Conservation (phyloP, 1,140 invertebrate species). For the Pogonomyrmex californicus region DNA sequence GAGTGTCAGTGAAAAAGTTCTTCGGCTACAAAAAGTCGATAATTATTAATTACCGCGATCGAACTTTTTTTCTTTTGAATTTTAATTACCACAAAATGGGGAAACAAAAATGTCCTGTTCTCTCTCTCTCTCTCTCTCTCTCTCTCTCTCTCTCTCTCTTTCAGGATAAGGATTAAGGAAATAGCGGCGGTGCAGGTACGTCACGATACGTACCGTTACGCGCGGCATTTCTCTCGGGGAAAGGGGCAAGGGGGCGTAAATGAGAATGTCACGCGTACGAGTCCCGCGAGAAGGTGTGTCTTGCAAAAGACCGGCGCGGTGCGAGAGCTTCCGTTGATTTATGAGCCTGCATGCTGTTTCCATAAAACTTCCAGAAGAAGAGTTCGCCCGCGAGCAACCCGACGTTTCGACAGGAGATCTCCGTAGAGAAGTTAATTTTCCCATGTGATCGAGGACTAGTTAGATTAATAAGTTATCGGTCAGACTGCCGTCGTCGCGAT, state of each 20-base stretch:
- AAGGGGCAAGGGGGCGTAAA: neutral
- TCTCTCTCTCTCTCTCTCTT: slow-evolving; percentile 17
- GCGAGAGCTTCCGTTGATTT: slow-evolving; percentile 37
- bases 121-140: neutral
- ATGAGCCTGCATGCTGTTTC: slow-evolving; percentile 19
- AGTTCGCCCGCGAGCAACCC: neutral
- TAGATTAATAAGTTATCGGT: slow-evolving; percentile 13
- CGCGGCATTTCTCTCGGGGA: slow-evolving; percentile 15
- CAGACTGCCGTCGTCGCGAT: neutral
- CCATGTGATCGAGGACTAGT: neutral
- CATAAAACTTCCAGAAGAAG: neutral
- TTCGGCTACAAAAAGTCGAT: neutral
- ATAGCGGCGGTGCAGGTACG: slow-evolving; percentile 18
- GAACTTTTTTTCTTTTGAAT: neutral
- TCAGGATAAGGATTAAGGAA: slow-evolving; percentile 22
- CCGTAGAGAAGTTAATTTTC: neutral
- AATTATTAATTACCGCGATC: slow-evolving; percentile 13
- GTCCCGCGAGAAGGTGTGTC: slow-evolving; percentile 44
- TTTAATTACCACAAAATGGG: neutral
- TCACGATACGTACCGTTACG: slow-evolving; percentile 48
- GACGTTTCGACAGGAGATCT: neutral
- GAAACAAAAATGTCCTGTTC: slow-evolving; percentile 1
- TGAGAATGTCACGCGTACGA: slow-evolving; percentile 41
- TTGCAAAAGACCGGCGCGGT: slow-evolving; percentile 1
- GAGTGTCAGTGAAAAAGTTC: neutral